Conservation (phyloP, 2,888 invertebrate species). For the Athalia rosae region DNA sequence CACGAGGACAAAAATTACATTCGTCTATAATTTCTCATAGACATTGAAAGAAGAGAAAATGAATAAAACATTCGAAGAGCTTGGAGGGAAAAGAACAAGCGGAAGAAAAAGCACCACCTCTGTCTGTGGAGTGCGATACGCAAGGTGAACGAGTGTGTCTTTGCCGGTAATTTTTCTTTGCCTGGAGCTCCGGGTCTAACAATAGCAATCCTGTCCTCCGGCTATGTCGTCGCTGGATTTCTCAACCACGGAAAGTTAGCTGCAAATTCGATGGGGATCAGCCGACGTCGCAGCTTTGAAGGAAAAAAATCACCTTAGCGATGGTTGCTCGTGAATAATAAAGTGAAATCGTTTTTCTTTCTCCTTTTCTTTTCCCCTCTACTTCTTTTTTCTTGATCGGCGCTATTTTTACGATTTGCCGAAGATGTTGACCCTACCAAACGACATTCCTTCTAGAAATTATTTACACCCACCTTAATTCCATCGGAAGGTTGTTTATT, state of each 20-base stretch:
- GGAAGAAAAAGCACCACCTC: neutral
- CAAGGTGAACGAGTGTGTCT: slow-evolving; percentile 26
- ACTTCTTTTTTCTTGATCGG: no score
- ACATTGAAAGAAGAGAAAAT: no score
- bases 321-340: neutral
- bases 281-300: no score
- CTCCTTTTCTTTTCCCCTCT: no score
- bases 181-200: neutral
- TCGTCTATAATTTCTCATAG: no score
- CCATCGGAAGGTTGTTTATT: neutral
- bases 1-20: neutral
- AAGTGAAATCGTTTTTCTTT: neutral
- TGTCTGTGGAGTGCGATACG: neutral
- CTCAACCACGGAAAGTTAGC: no score
- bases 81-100: neutral
- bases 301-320: no score
- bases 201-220: neutral
- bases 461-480: neutral
- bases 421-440: neutral
- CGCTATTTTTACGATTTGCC: no score
- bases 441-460: neutral
- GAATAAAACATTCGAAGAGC: no score
- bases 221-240: no score
- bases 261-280: no score
- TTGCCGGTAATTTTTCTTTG: no score